Evolutionary conservation across 2,888 invertebrate genomes (phyloP), one percentile per base, ranked within the genome.

Genomic region (Cheilosia vulpina): DNA sequence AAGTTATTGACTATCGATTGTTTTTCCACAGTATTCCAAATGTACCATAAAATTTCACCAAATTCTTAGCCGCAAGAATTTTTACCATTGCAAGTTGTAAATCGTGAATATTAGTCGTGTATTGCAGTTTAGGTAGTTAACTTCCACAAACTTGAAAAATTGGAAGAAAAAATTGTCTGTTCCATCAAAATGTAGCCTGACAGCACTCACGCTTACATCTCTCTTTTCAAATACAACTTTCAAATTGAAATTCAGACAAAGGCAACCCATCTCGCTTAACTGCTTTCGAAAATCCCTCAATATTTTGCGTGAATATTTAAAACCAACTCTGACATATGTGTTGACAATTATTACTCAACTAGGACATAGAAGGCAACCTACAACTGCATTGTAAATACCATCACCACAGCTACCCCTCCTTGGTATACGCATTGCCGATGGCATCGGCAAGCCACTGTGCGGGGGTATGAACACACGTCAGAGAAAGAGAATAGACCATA

Each of bases 291-390:
- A 50, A 52, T 71, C 27, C 47, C 34, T 27, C 31, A 45, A 77
- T 85, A 53, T 77, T 77, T 85, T 85, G 76, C 66, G 71, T 57
- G 72, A 77, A 85, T 81, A 85, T 85, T 85, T 85, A 77, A 85
- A 81, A 76, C 76, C 76, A 62, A 72, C 76, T 60, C 76, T 85
- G 77, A 81, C 85, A 85, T 81, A 77, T 85, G 85, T 85, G 85
- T 72, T 77, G 76, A 85, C 85, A 81, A 81, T 85, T 85, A 85
- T 85, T 85, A 72, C 85, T 85, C 66, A 63, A 81, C 84, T 71
- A 63, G 62, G 62, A 83, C 79, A 78, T 72, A 68, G 65, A 47
- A 60, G 34, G 27, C 24, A 55, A 53, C 31, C 34, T 68, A 9
- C 45, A 43, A 45, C 24, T 57, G 31, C 45, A 76, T 47, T 81